A percentile compares a stretch with the other conserved stretches of the same genome.
Evolutionary conservation across 2,888 invertebrate species (phyloP).

Genomic region (Galeruca laticollis): DNA sequence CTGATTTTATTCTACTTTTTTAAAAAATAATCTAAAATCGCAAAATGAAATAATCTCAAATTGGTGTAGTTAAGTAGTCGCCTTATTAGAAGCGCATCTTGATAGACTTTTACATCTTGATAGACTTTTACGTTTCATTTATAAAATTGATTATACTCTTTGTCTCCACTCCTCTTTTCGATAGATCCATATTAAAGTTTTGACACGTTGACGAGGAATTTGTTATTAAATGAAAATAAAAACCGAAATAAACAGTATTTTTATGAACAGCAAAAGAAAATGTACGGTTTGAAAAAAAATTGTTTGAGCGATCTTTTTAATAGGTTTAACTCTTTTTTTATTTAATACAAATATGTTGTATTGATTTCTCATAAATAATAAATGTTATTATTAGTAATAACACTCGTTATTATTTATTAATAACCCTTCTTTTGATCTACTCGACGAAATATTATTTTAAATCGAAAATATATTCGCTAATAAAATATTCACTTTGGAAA

Average conservation of each 20-base stretch:
- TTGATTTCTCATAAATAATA: constrained; percentile 7
- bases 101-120: constrained; percentile 7
- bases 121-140: constrained; percentile 4
- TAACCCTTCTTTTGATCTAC: neutral
- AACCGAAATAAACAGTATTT: neutral
- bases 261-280: neutral
- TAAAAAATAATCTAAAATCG: too few species aligned
- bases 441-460: too few species aligned
- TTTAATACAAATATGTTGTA: constrained; percentile 11
- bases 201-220: constrained; percentile 11
- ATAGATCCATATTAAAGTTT: constrained; percentile 38
- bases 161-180: neutral
- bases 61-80: neutral
- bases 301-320: constrained; percentile 3
- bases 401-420: constrained; percentile 13
- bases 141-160: constrained; percentile 1
- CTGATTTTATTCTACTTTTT: too few species aligned
- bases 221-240: neutral
- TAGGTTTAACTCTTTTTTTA: constrained; percentile 7
- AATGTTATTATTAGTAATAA: constrained; percentile 17
- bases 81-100: constrained; percentile 5
- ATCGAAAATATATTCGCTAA: too few species aligned
- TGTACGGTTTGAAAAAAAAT: neutral
- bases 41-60: neutral
- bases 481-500: too few species aligned